Base-by-base conservation (phyloP, 2,797 vertebrate species). In the Lycodopsis pacificus region DNA sequence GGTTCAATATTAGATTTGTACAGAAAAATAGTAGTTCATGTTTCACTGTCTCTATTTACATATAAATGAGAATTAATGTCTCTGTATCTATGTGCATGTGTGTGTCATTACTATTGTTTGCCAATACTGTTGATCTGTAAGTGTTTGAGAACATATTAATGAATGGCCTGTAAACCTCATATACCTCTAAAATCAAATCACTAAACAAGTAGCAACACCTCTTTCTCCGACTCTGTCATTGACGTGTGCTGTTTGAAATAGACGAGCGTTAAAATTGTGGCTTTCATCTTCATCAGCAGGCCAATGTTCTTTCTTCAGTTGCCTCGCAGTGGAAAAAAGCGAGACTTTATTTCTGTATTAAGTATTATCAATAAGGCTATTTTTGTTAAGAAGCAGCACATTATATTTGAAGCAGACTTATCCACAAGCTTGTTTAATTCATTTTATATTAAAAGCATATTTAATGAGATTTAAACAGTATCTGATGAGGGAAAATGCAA, bases 241-340 rank as follows among this genome's bases (percentile, higher is more conserved):
- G 66, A 82, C 77, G 69, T 12, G 49, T 13, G 57, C 57, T 40
- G 78, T 86, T 87, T 82, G 71, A 88, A 86, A 80, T 73, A 65
- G 73, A 88, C 86, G 76, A 70, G 75, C 79, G 71, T 76, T 58
- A 68, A 87, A 85, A 79, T 46, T 81, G 76, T 27, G 14, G 4
- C 77, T 87, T 86, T 84, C 81, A 87, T 83, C 77, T 71, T n/a
- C 63, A 71, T 66, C 75, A 56, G 76, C 66, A 85, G 36, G 57
- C 58, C 75, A 82, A 79, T 76, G 74, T 84, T 86, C 83, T 79
- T 36, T 65, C 63, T 79, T 71, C 69, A 32, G 27, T 63, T 59
- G 38, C 63, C 56, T 66, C 69, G 75, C 67, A 6, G 64, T 71
- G 78, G 76, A 75, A 48, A 65, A 34, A 62, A 66, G 65, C 76